Conservation (phyloP, 2,888 invertebrate genomes). For the Macropis europaea region DNA sequence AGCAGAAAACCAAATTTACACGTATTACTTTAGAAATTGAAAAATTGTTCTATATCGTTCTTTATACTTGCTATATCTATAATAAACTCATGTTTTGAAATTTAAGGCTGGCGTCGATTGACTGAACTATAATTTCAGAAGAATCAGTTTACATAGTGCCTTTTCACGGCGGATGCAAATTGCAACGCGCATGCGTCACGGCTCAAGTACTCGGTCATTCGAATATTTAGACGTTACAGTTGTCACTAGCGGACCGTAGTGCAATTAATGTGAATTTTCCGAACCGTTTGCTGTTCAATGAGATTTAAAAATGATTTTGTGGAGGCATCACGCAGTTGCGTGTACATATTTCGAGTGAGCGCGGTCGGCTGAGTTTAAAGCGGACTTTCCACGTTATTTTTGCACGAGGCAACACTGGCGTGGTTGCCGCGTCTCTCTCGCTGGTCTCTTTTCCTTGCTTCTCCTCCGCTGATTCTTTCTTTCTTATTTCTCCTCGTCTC, state of each 20-base stretch:
- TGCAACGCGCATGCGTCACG: not conserved
- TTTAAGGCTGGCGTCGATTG: too few species aligned
- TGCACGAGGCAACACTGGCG: conserved; percentile 66
- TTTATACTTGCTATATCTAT: too few species aligned
- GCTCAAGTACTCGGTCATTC: not conserved
- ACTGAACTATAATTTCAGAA: not conserved
- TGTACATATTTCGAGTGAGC: conserved; percentile 57
- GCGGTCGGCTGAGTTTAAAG: conserved; percentile 62
- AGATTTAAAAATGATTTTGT: conserved; percentile 48
- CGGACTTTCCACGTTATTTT: conserved; percentile 71
- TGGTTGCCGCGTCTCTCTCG: conserved; percentile 67
- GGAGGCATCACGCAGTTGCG: conserved; percentile 19
- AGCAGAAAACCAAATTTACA: too few species aligned
- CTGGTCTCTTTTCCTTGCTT: conserved; percentile 43
- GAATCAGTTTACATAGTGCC: not conserved
- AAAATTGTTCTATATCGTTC: too few species aligned
- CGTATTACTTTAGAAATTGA: too few species aligned
- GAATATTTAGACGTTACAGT: not conserved
- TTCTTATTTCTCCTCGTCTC: conserved; percentile 1
- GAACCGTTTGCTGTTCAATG: conserved; percentile 32
- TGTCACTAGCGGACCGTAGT: conserved; percentile 19
- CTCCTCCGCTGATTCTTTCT: conserved; percentile 1
- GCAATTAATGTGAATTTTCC: conserved; percentile 38
- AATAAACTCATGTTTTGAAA: too few species aligned
- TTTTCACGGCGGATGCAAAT: conserved; percentile 3